These are phyloP conservation scores for Solenodon paradoxus DNA, from an alignment of 2,113 vertebrate species.

Conservation along the genomic window DNA sequence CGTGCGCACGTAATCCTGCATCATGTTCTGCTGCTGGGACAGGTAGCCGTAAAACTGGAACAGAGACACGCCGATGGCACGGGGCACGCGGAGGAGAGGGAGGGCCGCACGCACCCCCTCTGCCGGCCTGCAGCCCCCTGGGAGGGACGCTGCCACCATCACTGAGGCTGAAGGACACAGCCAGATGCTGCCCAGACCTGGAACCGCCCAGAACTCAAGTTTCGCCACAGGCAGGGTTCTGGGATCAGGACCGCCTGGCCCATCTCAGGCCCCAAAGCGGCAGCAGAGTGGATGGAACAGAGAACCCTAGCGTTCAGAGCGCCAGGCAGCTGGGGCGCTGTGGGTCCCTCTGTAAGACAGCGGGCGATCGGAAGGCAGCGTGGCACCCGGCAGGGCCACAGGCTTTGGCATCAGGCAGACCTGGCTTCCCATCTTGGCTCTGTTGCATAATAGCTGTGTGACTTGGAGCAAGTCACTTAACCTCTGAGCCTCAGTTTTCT, in stretches of 20 bases:
- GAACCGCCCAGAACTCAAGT: neutral
- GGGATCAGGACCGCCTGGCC: neutral
- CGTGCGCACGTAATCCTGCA: constrained; percentile 98
- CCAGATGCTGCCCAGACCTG: neutral
- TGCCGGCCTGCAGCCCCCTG: neutral
- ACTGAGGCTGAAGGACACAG: neutral
- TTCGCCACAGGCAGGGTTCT: neutral
- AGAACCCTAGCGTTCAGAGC: constrained; percentile 55
- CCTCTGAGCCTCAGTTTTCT: constrained; percentile 75
- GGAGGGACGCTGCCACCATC: neutral
- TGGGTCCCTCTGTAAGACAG: constrained; percentile 62
- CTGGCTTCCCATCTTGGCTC: constrained; percentile 73
- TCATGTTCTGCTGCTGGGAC: constrained; percentile 99
- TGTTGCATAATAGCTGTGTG: constrained; percentile 71
- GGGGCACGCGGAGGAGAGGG: neutral
- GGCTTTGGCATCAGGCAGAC: constrained; percentile 66
- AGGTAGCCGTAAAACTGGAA: constrained; percentile 98
- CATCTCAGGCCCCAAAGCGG: constrained; percentile 33
- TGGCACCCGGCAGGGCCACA: constrained; percentile 57
- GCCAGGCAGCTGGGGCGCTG: constrained; percentile 49
- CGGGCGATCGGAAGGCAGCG: constrained; percentile 52
- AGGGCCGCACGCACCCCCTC: neutral
- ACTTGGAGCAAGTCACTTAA: constrained; percentile 73
- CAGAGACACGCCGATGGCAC: constrained; percentile 59
- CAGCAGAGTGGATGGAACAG: neutral